Evolutionary conservation across 2,113 vertebrate genomes (phyloP).

Genomic region (Vireo altiloquus): DNA sequence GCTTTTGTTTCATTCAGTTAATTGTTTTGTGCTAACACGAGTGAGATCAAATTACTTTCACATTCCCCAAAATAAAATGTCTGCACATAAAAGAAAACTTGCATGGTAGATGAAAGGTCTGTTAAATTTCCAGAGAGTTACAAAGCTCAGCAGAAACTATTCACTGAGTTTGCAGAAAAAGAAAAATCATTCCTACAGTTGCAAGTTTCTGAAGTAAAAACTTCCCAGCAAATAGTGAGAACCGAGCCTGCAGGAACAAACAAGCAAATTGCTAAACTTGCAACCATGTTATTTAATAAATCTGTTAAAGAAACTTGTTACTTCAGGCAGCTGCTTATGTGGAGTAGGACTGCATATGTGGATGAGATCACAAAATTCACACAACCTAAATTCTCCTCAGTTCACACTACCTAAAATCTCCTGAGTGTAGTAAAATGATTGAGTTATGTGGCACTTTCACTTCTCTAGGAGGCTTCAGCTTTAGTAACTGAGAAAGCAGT

Average conservation of each 20-base stretch:
- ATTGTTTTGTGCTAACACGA: background rate
- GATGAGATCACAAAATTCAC: background rate
- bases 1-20: background rate
- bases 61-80: background rate
- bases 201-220: background rate
- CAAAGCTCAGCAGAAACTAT: conserved; percentile 4
- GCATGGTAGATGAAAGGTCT: background rate
- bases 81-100: background rate
- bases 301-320: background rate
- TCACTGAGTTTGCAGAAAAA: background rate
- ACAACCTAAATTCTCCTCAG: background rate
- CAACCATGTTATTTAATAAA: background rate
- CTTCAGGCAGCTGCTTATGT: background rate
- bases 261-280: background rate
- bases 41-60: background rate
- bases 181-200: background rate
- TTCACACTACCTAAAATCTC: background rate
- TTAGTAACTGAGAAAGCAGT: background rate
- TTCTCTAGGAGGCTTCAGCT: background rate
- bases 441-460: background rate
- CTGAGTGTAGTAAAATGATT: background rate
- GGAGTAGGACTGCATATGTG: background rate
- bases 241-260: background rate
- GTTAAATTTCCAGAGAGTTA: background rate
- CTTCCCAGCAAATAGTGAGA: background rate